Conservation (phyloP, 2,113 vertebrate genomes). For the Plecturocebus donacophilus region DNA sequence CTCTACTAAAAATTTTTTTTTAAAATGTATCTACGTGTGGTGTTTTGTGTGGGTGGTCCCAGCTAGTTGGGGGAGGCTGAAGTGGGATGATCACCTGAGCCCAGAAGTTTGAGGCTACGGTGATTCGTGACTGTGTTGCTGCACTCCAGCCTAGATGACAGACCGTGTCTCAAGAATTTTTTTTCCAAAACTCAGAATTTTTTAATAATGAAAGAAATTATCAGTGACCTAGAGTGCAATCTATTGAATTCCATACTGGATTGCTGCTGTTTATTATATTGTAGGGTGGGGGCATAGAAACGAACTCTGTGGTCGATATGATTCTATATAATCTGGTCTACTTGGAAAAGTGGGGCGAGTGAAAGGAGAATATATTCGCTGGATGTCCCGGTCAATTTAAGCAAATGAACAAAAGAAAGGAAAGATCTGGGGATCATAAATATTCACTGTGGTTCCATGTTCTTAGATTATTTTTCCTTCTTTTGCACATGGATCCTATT, state of each 20-base stretch:
- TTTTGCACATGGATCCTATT: background rate
- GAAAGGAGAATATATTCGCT: background rate
- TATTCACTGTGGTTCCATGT: background rate
- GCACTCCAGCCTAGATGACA: too few species aligned
- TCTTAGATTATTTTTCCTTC: background rate
- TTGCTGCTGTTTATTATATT: background rate
- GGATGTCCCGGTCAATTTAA: background rate
- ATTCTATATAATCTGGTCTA: background rate
- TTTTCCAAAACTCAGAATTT: background rate
- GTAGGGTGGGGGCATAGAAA: background rate
- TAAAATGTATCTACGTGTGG: too few species aligned
- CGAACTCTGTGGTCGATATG: background rate
- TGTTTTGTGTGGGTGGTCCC: too few species aligned
- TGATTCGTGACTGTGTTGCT: too few species aligned
- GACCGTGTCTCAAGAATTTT: too few species aligned
- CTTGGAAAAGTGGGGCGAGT: background rate
- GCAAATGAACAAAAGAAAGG: background rate
- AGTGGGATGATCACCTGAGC: too few species aligned
- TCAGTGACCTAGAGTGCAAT: background rate
- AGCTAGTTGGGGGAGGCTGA: too few species aligned
- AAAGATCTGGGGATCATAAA: background rate
- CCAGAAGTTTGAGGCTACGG: too few species aligned
- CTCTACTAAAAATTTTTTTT: too few species aligned
- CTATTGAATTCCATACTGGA: background rate
- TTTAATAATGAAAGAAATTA: background rate